These are phyloP conservation scores for Equus quagga DNA, from an alignment of 2,113 vertebrate genomes.

Conservation along the genomic window DNA sequence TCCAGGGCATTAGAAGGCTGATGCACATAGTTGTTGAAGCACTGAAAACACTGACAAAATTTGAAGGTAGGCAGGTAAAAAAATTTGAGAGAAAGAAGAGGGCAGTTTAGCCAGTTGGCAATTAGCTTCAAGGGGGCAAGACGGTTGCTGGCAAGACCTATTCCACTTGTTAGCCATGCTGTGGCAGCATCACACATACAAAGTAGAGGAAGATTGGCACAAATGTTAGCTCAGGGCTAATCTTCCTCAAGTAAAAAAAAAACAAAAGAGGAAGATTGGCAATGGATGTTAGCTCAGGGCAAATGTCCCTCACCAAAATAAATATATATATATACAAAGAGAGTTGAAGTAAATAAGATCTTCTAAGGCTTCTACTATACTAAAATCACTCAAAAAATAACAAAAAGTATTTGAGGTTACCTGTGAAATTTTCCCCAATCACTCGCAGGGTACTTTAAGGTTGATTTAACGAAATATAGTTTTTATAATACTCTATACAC, in stretches of 20 bases:
- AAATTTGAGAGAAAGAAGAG: neutral
- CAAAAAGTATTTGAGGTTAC: neutral
- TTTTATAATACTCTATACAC: neutral
- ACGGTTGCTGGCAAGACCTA: neutral
- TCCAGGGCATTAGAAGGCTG: neutral
- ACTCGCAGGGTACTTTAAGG: neutral
- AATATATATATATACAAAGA: neutral
- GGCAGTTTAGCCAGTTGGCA: neutral
- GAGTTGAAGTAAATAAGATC: neutral
- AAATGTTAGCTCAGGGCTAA: no score
- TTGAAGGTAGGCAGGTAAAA: neutral
- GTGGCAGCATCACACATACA: no score
- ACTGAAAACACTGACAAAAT: neutral
- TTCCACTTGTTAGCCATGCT: no score
- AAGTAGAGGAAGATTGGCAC: no score
- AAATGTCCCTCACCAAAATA: no score
- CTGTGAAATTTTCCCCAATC: neutral
- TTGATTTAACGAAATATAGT: conserved; percentile 13
- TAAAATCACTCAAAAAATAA: neutral
- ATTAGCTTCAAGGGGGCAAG: neutral
- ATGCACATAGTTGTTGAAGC: neutral
- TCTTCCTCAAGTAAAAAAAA: no score
- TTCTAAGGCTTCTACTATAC: neutral
- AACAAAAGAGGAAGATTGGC: no score
- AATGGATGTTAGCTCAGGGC: no score